Base-by-base conservation (phyloP, 1,140 invertebrate genomes). In the Rhagoletis pomonella region DNA sequence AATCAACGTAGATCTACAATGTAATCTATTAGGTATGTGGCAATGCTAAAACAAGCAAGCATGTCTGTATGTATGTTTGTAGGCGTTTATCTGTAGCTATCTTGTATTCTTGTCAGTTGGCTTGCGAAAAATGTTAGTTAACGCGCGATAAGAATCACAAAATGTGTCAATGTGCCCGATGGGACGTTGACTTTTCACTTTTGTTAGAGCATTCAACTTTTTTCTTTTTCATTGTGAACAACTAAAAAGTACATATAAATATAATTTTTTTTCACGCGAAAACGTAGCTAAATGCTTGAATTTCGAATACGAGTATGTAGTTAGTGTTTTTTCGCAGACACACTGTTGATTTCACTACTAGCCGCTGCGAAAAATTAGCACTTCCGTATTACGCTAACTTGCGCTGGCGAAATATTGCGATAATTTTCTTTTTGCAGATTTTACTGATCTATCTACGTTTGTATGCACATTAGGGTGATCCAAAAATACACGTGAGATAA, bases 61-160 rank as follows among this genome's bases (percentile, higher is more conserved):
- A 47, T 47, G 9, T 3, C 3, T 12, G 17, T n/a, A 50, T 73
- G 12, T 47, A 44, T 73, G 5, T 10, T 55, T 81, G 73, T 81
- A 19, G 73, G 73, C 73, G 73, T 81, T 81, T 50, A 81, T 81
- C 73, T 50, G 47, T 81, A 17, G 19, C 14, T 58, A 42, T 50
- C 44, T 55, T 55, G 47, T 55, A 81, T 50, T 73, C 69, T 73
- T 73, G 69, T 73, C 69, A 50, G 69, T 17, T 73, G 17, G 14
- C 69, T 55, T 10, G n/a, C 47, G 42, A 73, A 81, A 81, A 81
- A 81, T 81, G 44, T 81, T 81, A 81, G 73, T 81, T 81, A 81
- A 81, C 73, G 73, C 73, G 73, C 73, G 73, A 81, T 81, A 81
- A 81, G 17, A 81, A 81, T 81, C 73, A 12, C 73, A 55, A 50